Conservation (phyloP, 2,888 invertebrate genomes). For the Ophion costatus region DNA sequence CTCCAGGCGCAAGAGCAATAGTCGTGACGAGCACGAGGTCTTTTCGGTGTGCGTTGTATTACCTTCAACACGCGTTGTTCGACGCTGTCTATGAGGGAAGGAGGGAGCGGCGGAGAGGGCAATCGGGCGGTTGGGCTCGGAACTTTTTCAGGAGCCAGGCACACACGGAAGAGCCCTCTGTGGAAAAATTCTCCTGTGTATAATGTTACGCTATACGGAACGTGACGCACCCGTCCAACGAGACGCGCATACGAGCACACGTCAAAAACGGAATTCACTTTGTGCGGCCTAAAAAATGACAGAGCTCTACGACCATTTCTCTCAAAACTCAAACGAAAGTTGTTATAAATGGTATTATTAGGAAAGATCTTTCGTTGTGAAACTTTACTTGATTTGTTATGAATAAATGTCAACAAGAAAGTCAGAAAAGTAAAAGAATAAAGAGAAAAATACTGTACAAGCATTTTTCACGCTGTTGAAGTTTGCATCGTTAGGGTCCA, state of each 20-base stretch:
- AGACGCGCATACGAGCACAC: background rate
- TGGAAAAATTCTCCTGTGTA: conserved; percentile 23
- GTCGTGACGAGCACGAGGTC: conserved; percentile 56
- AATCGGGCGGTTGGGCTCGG: conserved; percentile 40
- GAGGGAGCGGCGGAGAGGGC: conserved; percentile 25
- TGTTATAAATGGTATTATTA: no score
- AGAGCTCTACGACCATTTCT: background rate
- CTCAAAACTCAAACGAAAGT: background rate
- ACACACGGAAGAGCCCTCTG: conserved; percentile 31
- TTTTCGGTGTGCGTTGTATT: conserved; percentile 42
- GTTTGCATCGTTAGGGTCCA: no score
- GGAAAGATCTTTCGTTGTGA: no score
- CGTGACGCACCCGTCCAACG: conserved; percentile 11
- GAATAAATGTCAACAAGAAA: background rate
- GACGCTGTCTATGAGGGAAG: background rate
- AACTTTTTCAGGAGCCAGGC: conserved; percentile 44
- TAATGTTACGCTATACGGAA: conserved; percentile 21
- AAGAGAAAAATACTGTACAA: background rate
- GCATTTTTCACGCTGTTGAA: no score
- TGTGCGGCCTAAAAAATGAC: background rate
- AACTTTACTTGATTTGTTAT: background rate
- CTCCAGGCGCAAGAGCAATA: conserved; percentile 28
- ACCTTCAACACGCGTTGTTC: conserved; percentile 20
- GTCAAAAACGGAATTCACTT: background rate
- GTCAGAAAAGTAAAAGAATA: background rate